Evolutionary conservation across 2,888 invertebrate genomes (phyloP).

Genomic region (Cepaea hortensis): DNA sequence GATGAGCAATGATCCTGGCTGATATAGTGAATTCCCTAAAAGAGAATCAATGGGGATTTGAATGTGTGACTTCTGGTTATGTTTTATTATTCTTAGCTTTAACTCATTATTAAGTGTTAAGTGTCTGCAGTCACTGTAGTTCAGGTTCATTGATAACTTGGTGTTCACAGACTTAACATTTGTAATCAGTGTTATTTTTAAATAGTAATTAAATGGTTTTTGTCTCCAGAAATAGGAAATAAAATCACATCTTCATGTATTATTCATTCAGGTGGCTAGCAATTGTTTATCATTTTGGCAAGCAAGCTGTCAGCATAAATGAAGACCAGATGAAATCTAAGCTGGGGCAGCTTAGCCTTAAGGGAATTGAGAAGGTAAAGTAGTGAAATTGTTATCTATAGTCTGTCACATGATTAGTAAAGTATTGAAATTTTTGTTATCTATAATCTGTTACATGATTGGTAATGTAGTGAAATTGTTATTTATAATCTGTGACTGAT

Average conservation of each 20-base stretch:
- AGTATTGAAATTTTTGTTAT: not conserved
- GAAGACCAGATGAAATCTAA: conserved; percentile 35
- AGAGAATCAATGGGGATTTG: too few relatives aligned
- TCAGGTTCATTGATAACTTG: not conserved
- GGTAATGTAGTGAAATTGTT: conserved; percentile 48
- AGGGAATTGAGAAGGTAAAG: conserved; percentile 59
- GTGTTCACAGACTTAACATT: not conserved
- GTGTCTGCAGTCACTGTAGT: not conserved
- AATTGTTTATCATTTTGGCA: conserved; percentile 51
- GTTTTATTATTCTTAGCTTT: too few relatives aligned
- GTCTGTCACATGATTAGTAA: not conserved
- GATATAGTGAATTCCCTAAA: too few relatives aligned
- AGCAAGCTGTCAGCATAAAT: conserved; percentile 30
- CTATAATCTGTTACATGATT: not conserved
- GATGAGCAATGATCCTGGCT: too few relatives aligned
- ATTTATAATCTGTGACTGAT: not conserved
- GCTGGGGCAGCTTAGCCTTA: conserved; percentile 49
- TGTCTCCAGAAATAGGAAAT: too few relatives aligned
- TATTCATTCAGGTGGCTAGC: conserved; percentile 41
- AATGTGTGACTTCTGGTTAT: too few relatives aligned
- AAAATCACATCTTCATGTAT: not conserved
- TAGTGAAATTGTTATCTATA: not conserved
- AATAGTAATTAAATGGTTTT: too few relatives aligned
- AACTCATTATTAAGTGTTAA: too few relatives aligned
- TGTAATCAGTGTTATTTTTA: not conserved